Conservation (phyloP, 2,113 vertebrate species). For the Apeltes quadracus region DNA sequence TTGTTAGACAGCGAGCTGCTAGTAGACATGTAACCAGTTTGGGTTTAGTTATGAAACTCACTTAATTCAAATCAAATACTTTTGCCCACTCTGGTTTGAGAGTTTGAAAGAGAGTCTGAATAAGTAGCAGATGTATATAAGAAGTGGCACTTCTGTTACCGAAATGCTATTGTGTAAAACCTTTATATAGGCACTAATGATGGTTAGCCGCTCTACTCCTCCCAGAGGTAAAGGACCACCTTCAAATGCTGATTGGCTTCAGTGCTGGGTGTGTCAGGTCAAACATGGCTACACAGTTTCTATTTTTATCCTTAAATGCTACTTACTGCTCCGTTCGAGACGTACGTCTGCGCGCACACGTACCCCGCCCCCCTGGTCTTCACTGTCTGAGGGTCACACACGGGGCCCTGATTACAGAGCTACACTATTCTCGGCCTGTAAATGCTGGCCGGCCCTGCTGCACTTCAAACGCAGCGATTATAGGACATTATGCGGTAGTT, state of each 20-base stretch:
- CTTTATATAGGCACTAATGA: neutral
- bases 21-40: neutral
- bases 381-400: slow-evolving; percentile 27
- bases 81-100: neutral
- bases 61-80: neutral
- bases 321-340: slow-evolving; percentile 18
- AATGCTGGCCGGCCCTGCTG: neutral
- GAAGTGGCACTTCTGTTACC: neutral
- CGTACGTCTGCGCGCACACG: neutral
- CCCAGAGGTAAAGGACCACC: neutral
- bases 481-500: slow-evolving; percentile 40
- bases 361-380: neutral
- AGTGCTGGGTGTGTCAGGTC: slow-evolving; percentile 40
- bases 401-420: slow-evolving; percentile 60
- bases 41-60: neutral
- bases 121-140: neutral
- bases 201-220: neutral
- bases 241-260: neutral
- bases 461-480: slow-evolving; percentile 56
- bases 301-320: slow-evolving; percentile 57
- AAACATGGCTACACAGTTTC: slow-evolving; percentile 41
- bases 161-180: neutral
- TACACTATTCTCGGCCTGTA: slow-evolving; percentile 49
- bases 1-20: too few relatives aligned
- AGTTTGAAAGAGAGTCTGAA: neutral